phyloP scores from a whole-genome alignment of 1,140 invertebrate species.

The Colletes latitarsis region DNA sequence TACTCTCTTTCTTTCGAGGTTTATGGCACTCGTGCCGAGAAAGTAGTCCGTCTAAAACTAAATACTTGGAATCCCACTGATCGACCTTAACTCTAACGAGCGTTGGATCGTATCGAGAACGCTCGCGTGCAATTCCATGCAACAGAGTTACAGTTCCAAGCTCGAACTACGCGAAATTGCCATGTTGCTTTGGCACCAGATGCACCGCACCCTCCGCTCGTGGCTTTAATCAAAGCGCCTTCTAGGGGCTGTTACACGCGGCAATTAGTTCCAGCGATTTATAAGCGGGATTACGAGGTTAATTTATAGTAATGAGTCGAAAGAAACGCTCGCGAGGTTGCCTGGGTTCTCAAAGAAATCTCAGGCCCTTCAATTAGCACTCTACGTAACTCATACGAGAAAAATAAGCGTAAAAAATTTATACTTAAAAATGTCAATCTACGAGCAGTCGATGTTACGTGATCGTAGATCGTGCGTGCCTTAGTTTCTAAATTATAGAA shows the following conservation, averaged over 20 bases:
- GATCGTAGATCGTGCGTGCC: too few relatives aligned
- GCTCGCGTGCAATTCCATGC: not conserved
- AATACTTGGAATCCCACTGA: not conserved
- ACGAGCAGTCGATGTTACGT: too few relatives aligned
- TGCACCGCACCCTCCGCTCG: slow-evolving; percentile 54
- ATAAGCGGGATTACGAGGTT: slow-evolving; percentile 65
- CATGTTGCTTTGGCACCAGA: slow-evolving; percentile 60
- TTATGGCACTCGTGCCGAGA: slow-evolving; percentile 34
- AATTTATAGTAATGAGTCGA: slow-evolving; percentile 61
- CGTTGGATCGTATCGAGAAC: not conserved
- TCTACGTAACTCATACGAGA: too few relatives aligned
- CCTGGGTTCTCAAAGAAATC: not conserved
- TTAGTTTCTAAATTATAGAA: too few relatives aligned
- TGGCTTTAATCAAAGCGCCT: slow-evolving; percentile 69
- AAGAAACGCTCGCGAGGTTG: not conserved
- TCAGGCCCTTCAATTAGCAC: too few relatives aligned
- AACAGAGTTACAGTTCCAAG: slow-evolving; percentile 13
- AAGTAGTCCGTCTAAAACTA: not conserved
- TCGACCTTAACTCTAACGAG: not conserved
- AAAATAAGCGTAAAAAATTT: too few relatives aligned
- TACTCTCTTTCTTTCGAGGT: slow-evolving; percentile 46
- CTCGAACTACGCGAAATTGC: slow-evolving; percentile 3
- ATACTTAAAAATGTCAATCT: too few relatives aligned
- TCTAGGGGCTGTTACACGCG: slow-evolving; percentile 57
- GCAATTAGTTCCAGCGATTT: slow-evolving; percentile 69